Evolutionary conservation across 2,113 vertebrate genomes (phyloP).

Genomic region (Leptobrachium leishanense): DNA sequence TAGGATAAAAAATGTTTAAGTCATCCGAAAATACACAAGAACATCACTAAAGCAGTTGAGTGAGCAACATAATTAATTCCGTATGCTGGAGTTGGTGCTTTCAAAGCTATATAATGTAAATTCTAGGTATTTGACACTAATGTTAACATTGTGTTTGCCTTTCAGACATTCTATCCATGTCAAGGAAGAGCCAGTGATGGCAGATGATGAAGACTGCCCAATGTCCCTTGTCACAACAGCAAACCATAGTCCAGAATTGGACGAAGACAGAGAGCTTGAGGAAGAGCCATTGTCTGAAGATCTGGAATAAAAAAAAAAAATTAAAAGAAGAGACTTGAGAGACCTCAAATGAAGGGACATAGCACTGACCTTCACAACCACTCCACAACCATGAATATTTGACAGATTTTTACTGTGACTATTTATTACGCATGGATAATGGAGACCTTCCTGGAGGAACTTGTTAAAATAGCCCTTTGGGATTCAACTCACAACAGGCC

Average conservation of each 20-base stretch:
- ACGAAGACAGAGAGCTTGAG: constrained; percentile 96
- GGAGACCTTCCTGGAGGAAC: constrained; percentile 93
- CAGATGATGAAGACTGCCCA: constrained; percentile 96
- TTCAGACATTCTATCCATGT: constrained; percentile 91
- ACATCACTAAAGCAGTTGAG: too few species aligned
- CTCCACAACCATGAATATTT: constrained; percentile 86
- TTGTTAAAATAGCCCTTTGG: constrained; percentile 90
- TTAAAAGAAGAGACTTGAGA: constrained; percentile 63
- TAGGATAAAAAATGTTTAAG: too few species aligned
- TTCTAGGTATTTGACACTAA: neutral
- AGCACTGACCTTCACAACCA: constrained; percentile 87
- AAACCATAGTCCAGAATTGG: constrained; percentile 98
- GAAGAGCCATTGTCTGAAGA: constrained; percentile 99
- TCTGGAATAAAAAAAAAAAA: constrained; percentile 85
- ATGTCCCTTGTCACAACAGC: constrained; percentile 98
- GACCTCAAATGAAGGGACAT: constrained; percentile 80
- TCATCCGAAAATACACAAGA: too few species aligned
- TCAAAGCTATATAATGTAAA: too few species aligned
- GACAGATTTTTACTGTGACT: constrained; percentile 94
- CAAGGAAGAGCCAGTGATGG: constrained; percentile 96
- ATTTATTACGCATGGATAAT: constrained; percentile 99
- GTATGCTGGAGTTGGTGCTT: too few species aligned
- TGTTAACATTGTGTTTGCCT: constrained; percentile 39
- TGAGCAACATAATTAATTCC: too few species aligned
- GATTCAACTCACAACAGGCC: constrained; percentile 79